Base-by-base conservation (phyloP, 2,113 vertebrate genomes). In the Vidua chalybeata region DNA sequence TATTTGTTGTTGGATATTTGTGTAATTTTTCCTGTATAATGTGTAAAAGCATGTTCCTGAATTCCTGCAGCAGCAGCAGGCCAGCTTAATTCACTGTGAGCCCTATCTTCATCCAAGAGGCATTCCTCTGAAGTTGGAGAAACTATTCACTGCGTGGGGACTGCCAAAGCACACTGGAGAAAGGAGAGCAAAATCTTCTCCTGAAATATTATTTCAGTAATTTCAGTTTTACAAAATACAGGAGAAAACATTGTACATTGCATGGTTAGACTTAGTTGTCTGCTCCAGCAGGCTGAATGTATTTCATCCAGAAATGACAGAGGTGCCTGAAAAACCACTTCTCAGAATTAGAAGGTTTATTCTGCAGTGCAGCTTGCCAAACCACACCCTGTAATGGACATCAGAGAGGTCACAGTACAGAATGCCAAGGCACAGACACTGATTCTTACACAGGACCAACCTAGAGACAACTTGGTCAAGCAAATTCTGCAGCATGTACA, bases 111-210 rank as follows among this genome's bases (percentile, higher is more conserved):
- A 75, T 96, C 96, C 93, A 97, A 94, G 74, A 94, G 49, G 89
- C 92, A 94, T 96, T 97, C 96, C 93, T 76, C 56, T 79, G 76
- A 74, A 96, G 64, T 0, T 87, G 80, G 66, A 95, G 93, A 93
- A 94, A 89, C 66, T 96, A 90, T 94, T 92, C 69, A 67, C 11
- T 27, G 31, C 0, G 0, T 68, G 56, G 37, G 62, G 90, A 88
- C 85, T 96, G 96, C 92, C 94, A 97, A 97, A 72, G 77, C 89
- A 92, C 69, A 71, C 76, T 94, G 83, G 48, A 93, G 66, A 31
- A 81, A 86, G 61, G 88, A 90, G 18, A 92, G 89, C 73, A 90
- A 92, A 94, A 84, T 93, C 86, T 89, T 95, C 88, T 62, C 61
- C 31, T 81, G 61, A 90, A 87, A 66, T 87, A 79, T 43, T 89